Evolutionary conservation across 2,888 invertebrate genomes (phyloP).

Genomic region (Eristalinus sepulchralis): DNA sequence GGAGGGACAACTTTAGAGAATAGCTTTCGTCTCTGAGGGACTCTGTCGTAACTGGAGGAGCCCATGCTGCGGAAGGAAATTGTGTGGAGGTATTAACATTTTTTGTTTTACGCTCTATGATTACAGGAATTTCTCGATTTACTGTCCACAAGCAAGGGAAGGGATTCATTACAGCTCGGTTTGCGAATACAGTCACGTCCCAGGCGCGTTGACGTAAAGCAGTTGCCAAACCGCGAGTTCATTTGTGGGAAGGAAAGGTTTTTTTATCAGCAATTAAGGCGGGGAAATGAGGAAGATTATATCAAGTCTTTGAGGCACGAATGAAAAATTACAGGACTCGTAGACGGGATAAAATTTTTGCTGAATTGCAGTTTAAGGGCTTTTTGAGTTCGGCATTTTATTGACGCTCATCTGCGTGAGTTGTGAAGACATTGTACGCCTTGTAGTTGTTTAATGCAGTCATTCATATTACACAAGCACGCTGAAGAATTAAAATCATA

Average conservation of each 20-base stretch:
- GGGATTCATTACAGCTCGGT: background rate
- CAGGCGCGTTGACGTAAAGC: background rate
- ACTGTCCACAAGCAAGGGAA: background rate
- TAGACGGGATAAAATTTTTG: background rate
- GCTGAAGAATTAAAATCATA: no score
- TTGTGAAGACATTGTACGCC: background rate
- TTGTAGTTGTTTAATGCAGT: background rate
- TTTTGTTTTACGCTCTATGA: constrained; percentile 8
- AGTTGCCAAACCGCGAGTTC: background rate
- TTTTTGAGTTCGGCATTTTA: background rate
- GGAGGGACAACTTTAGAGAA: background rate
- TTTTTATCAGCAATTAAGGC: background rate
- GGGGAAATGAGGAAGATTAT: background rate
- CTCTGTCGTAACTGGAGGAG: background rate
- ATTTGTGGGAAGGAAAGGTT: background rate
- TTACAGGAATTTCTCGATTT: background rate
- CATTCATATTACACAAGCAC: background rate
- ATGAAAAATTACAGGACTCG: background rate
- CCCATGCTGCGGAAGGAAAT: background rate
- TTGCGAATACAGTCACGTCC: constrained; percentile 9
- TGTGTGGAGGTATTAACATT: constrained; percentile 12
- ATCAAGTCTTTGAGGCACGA: background rate
- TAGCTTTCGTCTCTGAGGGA: background rate
- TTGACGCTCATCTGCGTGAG: background rate
- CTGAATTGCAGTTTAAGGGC: background rate